Evolutionary conservation across 2,888 invertebrate species (phyloP).

Genomic region (Malthinus seriepunctatus): DNA sequence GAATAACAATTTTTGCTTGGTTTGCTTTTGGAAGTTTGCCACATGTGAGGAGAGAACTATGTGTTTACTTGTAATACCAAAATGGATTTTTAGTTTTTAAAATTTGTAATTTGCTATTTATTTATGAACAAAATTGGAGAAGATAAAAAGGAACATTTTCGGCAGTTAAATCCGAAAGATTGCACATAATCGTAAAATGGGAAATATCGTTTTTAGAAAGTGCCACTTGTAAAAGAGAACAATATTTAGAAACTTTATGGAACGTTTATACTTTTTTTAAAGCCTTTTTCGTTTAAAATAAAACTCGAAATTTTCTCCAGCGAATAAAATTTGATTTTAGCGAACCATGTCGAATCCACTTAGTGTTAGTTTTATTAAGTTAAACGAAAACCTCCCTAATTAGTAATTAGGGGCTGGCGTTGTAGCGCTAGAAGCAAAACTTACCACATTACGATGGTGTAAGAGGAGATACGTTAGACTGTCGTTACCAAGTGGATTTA

Average conservation of each 20-base stretch:
- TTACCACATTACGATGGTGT: slow-evolving; percentile 44
- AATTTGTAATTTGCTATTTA: too few species aligned
- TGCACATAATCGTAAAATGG: too few species aligned
- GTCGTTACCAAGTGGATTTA: slow-evolving; percentile 46
- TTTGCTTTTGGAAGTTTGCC: slow-evolving; percentile 42
- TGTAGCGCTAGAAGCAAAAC: slow-evolving; percentile 40
- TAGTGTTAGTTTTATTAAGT: slow-evolving; percentile 31
- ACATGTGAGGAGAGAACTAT: slow-evolving; percentile 35
- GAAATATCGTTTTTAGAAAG: too few species aligned
- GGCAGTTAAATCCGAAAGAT: too few species aligned
- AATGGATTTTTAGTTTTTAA: background rate
- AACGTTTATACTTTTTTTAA: too few species aligned
- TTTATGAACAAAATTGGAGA: too few species aligned
- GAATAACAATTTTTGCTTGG: slow-evolving; percentile 14
- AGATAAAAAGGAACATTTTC: too few species aligned
- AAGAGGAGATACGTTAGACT: slow-evolving; percentile 46
- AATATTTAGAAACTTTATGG: too few species aligned
- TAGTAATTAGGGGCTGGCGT: slow-evolving; percentile 39
- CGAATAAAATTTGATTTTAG: too few species aligned
- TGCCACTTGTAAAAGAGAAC: too few species aligned
- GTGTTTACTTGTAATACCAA: slow-evolving; percentile 6
- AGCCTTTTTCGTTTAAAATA: too few species aligned
- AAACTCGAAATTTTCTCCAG: too few species aligned
- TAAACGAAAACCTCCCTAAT: slow-evolving; percentile 33
- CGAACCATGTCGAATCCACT: background rate